Percentiles rank a stretch among this genome's conserved stretches.
Conservation (phyloP, 2,113 vertebrate species). For the Albula glossodonta region DNA sequence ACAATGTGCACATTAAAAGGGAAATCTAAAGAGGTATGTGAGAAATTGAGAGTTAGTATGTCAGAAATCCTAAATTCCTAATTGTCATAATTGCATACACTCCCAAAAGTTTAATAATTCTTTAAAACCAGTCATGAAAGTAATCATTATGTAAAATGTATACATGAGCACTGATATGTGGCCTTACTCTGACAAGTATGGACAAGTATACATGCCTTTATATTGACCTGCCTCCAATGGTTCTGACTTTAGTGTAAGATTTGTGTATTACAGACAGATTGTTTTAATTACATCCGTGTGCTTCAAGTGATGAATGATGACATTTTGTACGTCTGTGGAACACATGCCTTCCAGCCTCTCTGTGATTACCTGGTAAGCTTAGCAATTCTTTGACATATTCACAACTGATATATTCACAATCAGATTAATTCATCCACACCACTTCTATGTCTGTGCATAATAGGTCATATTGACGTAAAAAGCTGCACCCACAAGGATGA, state of each 20-base stretch:
- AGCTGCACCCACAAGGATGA: no score
- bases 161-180: no score
- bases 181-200: no score
- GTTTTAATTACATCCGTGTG: slow-evolving; percentile 92
- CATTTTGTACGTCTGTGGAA: slow-evolving; percentile 89
- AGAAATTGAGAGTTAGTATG: not conserved
- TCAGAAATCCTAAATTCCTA: no score
- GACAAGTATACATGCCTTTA: no score
- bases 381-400: not conserved
- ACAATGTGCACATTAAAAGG: slow-evolving; percentile 85
- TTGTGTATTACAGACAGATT: slow-evolving; percentile 80
- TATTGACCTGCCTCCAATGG: no score
- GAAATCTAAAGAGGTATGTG: slow-evolving; percentile 89
- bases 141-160: no score
- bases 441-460: not conserved
- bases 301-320: slow-evolving; percentile 79
- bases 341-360: slow-evolving; percentile 88
- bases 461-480: no score
- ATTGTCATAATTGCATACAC: no score
- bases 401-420: not conserved
- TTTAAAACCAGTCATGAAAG: no score
- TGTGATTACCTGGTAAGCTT: slow-evolving; percentile 89
- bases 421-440: no score
- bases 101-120: no score
- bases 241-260: not conserved